Evolutionary conservation across 2,888 invertebrate genomes (phyloP).

Genomic region (Cryptus viduatorius): DNA sequence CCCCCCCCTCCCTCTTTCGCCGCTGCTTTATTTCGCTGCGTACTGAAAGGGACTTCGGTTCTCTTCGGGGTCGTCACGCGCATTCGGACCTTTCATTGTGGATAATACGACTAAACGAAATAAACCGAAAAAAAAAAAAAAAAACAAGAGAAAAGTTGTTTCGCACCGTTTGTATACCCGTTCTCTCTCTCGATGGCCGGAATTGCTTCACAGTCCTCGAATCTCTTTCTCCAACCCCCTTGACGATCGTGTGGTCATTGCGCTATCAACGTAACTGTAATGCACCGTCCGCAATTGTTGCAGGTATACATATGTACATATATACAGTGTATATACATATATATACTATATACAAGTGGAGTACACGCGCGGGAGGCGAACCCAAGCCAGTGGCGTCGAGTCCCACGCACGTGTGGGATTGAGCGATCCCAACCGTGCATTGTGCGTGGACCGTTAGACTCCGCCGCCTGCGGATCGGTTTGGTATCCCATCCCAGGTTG

Average conservation of each 20-base stretch:
- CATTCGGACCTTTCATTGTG: slow-evolving; percentile 5
- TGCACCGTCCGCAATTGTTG: slow-evolving; percentile 38
- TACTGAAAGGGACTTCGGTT: slow-evolving; percentile 11
- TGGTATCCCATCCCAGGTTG: slow-evolving; percentile 28
- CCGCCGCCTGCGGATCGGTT: slow-evolving; percentile 43
- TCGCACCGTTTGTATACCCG: slow-evolving; percentile 35
- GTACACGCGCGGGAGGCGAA: slow-evolving; percentile 32
- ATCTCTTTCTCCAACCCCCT: slow-evolving; percentile 3
- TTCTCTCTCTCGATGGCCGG: neutral
- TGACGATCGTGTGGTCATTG: slow-evolving; percentile 62
- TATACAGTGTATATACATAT: neutral
- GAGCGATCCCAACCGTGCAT: slow-evolving; percentile 73
- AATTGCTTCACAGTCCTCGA: slow-evolving; percentile 42
- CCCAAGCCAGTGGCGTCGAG: slow-evolving; percentile 56
- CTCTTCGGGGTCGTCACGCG: neutral
- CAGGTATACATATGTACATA: neutral
- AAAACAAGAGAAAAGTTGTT: slow-evolving; percentile 23
- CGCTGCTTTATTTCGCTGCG: slow-evolving; percentile 38
- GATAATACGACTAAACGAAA: slow-evolving; percentile 8
- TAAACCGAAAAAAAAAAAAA: slow-evolving; percentile 27
- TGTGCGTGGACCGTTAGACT: slow-evolving; percentile 69
- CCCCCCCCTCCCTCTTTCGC: neutral
- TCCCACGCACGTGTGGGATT: slow-evolving; percentile 79
- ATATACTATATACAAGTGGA: neutral
- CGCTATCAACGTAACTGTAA: slow-evolving; percentile 68